Conservation (phyloP, 2,797 vertebrate species). For the Brachyalestes nurse region DNA sequence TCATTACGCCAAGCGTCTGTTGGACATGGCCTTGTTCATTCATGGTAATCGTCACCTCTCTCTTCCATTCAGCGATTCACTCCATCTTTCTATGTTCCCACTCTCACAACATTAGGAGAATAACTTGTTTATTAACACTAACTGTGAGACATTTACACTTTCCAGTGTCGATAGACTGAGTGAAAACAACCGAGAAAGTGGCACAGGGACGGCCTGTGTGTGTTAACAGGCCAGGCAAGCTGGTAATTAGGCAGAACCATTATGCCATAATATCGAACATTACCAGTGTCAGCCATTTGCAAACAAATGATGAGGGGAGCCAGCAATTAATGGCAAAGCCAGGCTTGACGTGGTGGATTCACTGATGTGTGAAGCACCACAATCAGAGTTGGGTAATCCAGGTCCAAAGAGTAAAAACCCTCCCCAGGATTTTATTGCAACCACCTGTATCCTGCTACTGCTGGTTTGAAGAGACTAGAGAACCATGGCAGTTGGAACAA, state of each 20-base stretch:
- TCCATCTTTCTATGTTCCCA: not conserved
- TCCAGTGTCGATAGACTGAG: slow-evolving; percentile 22
- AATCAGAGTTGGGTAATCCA: too few species aligned
- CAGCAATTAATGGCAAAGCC: slow-evolving; percentile 64
- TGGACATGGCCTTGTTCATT: not conserved
- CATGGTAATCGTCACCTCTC: not conserved
- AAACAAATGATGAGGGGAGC: slow-evolving; percentile 68
- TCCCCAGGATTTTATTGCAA: too few species aligned
- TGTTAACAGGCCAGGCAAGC: slow-evolving; percentile 65
- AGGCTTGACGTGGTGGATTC: slow-evolving; percentile 20
- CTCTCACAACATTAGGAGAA: slow-evolving; percentile 17
- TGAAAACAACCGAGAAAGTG: slow-evolving; percentile 38
- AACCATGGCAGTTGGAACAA: too few species aligned
- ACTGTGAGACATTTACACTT: slow-evolving; percentile 30
- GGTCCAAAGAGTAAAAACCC: too few species aligned
- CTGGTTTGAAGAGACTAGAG: too few species aligned
- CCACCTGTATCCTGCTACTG: too few species aligned
- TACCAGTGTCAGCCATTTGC: slow-evolving; percentile 64
- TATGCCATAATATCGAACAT: slow-evolving; percentile 68
- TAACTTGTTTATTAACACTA: slow-evolving; percentile 44
- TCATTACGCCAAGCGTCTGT: not conserved
- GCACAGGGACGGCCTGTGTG: slow-evolving; percentile 53
- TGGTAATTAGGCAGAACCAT: slow-evolving; percentile 71
- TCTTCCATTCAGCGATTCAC: not conserved
- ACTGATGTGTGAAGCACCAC: slow-evolving; percentile 21